phyloP scores from a whole-genome alignment of 2,797 vertebrate genomes.

The Typhlichthys eigenmanni region DNA sequence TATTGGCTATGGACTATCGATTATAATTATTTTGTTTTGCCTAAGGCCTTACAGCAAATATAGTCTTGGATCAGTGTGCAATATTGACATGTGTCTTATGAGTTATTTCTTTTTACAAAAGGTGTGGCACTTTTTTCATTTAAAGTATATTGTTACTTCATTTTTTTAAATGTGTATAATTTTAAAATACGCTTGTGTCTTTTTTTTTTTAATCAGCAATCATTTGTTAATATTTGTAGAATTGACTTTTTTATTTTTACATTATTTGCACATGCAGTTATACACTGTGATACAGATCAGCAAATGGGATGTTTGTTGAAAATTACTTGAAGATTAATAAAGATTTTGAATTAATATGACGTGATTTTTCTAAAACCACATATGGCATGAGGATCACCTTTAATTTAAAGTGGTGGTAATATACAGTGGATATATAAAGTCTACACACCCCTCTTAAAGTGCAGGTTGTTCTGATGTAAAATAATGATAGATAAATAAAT shows the following conservation, averaged over 20 bases:
- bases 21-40: slow-evolving; percentile 6
- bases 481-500: too few species aligned
- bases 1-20: background rate
- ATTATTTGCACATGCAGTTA: slow-evolving; percentile 66
- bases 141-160: slow-evolving; percentile 16
- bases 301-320: slow-evolving; percentile 35
- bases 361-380: background rate
- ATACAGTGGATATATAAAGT: too few species aligned
- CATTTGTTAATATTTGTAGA: background rate
- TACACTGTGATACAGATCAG: slow-evolving; percentile 67
- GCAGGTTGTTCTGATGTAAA: too few species aligned
- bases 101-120: slow-evolving; percentile 13
- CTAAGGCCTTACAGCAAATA: slow-evolving; percentile 1
- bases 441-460: too few species aligned
- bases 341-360: slow-evolving; percentile 44
- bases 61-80: slow-evolving; percentile 1
- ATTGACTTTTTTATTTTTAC: slow-evolving; percentile 36
- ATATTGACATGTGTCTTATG: slow-evolving; percentile 2
- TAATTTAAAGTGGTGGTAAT: too few species aligned
- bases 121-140: slow-evolving; percentile 28
- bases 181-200: too few species aligned
- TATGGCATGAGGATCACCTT: background rate
- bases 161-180: slow-evolving; percentile 1
- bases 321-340: slow-evolving; percentile 53
- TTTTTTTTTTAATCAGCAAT: too few species aligned